Evolutionary conservation across 2,888 invertebrate genomes (phyloP).

Genomic region (Incurvaria masculella): DNA sequence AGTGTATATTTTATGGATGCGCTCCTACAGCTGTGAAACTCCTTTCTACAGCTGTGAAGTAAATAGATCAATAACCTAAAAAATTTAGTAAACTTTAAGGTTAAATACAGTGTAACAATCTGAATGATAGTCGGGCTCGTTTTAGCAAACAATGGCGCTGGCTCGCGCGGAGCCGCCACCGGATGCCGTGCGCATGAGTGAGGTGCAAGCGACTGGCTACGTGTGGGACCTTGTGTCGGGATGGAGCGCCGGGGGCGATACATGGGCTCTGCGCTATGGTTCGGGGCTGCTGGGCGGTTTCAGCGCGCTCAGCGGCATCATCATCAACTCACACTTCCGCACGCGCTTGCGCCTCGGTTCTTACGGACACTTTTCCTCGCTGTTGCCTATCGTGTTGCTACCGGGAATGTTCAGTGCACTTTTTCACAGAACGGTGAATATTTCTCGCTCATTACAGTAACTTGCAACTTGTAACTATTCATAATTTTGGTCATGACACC

Average conservation of each 20-base stretch:
- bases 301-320: constrained; percentile 51
- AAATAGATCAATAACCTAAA: no score
- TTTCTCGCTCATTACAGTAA: background rate
- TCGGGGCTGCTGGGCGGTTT: constrained; percentile 46
- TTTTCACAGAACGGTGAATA: constrained; percentile 57
- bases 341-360: constrained; percentile 55
- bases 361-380: constrained; percentile 58
- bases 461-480: background rate
- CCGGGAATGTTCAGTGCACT: constrained; percentile 55
- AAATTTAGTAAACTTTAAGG: no score
- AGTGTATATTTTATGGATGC: no score
- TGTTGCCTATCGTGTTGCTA: constrained; percentile 58
- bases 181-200: background rate
- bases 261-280: constrained; percentile 52
- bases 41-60: no score
- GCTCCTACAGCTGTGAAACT: no score
- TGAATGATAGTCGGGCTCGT: no score
- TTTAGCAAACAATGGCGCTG: no score
- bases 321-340: constrained; percentile 64
- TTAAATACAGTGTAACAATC: no score
- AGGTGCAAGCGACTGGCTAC: background rate
- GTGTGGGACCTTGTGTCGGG: constrained; percentile 12
- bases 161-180: background rate
- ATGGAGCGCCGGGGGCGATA: constrained; percentile 48
- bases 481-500: background rate